Evolutionary conservation across 2,113 vertebrate species (phyloP).

Genomic region (Crotalus tigris): DNA sequence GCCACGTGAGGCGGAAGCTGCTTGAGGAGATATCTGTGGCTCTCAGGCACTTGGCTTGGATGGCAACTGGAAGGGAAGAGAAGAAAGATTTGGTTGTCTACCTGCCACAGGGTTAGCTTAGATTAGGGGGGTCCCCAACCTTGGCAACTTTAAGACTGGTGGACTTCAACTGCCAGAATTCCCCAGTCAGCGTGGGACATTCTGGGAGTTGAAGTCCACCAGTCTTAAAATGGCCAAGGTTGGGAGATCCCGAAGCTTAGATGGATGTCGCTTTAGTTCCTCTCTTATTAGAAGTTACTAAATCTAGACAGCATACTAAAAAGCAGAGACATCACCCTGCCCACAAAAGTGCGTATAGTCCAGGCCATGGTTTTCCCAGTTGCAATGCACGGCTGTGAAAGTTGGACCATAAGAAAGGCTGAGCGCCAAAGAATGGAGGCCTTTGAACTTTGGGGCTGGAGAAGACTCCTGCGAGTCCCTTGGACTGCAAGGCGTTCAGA

Average conservation of each 20-base stretch:
- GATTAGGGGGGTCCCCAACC: no score
- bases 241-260: not conserved
- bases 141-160: not conserved
- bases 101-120: not conserved
- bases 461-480: no score
- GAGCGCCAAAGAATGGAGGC: no score
- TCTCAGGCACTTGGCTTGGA: constrained; percentile 77
- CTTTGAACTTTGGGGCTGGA: no score
- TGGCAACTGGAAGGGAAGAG: constrained; percentile 70
- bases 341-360: no score
- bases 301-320: no score
- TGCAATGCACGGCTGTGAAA: no score
- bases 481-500: no score
- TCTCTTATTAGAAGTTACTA: not conserved
- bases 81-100: not conserved
- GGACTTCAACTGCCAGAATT: not conserved
- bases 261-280: not conserved
- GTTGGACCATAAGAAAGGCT: no score
- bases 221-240: not conserved
- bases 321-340: no score
- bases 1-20: constrained; percentile 83
- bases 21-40: constrained; percentile 78
- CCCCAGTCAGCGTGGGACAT: not conserved
- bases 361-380: no score
- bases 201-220: not conserved